Percentiles rank a stretch among this genome's conserved stretches.
Conservation (phyloP, 2,113 vertebrate genomes). For the Antechinus flavipes region DNA sequence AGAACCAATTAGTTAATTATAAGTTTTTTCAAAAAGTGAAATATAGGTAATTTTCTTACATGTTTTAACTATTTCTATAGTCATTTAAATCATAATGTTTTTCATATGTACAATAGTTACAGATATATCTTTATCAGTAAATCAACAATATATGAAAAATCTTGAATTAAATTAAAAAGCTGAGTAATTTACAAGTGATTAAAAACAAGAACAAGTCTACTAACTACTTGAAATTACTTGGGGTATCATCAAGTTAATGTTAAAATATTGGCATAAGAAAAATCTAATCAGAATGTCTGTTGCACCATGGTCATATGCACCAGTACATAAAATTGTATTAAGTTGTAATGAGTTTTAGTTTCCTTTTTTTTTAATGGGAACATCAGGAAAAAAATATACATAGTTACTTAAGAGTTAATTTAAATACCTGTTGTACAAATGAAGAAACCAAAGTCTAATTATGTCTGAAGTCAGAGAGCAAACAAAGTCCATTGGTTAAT, state of each 20-base stretch:
- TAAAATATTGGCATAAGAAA: background rate
- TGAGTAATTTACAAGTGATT: slow-evolving; percentile 18
- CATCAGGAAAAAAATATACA: background rate
- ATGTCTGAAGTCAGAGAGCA: background rate
- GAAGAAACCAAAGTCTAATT: background rate
- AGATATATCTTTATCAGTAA: slow-evolving; percentile 7
- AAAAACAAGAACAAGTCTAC: background rate
- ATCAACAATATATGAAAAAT: background rate
- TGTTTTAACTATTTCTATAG: slow-evolving; percentile 30
- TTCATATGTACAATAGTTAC: slow-evolving; percentile 1
- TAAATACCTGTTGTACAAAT: background rate
- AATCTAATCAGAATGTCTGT: background rate
- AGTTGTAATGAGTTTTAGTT: background rate
- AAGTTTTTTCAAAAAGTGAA: slow-evolving; percentile 46
- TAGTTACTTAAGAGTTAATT: background rate
- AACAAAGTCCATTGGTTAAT: background rate
- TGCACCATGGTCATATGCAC: background rate
- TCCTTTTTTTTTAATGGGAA: background rate
- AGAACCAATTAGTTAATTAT: background rate
- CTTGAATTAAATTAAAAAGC: slow-evolving; percentile 36
- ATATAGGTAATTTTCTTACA: slow-evolving; percentile 10
- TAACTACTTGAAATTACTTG: slow-evolving; percentile 29
- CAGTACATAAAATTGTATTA: background rate
- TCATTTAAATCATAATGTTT: slow-evolving; percentile 40
- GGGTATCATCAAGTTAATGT: background rate